Percentiles rank a stretch among this genome's conserved stretches.
Conservation (phyloP, 2,113 vertebrate genomes). For the Dinomys branickii region DNA sequence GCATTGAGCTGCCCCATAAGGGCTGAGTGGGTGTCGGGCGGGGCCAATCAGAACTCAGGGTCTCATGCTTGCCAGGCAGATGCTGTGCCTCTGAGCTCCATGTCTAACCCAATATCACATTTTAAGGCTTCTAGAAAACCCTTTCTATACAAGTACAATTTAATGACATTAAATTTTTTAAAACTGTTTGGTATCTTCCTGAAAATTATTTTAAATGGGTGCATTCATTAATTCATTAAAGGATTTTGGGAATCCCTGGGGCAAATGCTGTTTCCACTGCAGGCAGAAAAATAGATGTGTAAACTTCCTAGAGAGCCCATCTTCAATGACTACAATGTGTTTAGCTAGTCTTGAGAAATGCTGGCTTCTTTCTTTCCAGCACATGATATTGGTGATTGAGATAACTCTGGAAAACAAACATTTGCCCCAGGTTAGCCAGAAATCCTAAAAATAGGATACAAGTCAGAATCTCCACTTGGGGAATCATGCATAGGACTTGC, state of each 20-base stretch:
- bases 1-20: no score
- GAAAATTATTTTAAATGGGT: neutral
- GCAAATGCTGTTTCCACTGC: neutral
- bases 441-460: neutral
- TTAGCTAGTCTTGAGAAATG: neutral
- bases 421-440: neutral
- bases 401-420: neutral
- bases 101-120: no score
- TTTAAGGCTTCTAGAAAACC: neutral
- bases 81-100: no score
- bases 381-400: neutral
- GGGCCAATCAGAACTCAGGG: no score
- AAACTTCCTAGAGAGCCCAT: neutral
- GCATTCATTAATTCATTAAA: neutral
- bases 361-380: neutral
- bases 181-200: neutral
- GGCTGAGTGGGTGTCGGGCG: no score
- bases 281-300: neutral
- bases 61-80: no score
- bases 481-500: neutral
- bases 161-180: neutral
- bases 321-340: neutral
- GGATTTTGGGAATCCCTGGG: neutral
- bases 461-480: neutral
- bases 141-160: neutral